Evolutionary conservation across 1,140 invertebrate genomes (phyloP).

Genomic region (Atta texana): DNA sequence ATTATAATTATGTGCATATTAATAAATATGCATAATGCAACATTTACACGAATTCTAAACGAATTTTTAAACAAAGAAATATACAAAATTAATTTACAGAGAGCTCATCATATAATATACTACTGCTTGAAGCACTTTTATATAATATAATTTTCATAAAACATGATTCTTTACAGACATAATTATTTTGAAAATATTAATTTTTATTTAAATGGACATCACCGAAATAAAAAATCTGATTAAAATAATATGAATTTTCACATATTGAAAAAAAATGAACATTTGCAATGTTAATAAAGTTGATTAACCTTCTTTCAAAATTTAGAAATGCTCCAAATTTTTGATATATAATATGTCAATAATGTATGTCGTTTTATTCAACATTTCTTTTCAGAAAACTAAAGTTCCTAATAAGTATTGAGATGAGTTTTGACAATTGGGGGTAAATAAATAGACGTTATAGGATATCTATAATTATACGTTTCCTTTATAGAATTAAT

Average conservation of each 20-base stretch:
- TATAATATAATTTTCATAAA: too few relatives aligned
- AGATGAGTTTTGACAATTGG: background rate
- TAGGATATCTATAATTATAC: background rate
- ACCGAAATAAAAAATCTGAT: too few relatives aligned
- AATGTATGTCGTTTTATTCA: background rate
- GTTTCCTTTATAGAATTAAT: background rate
- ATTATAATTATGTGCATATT: slow-evolving; percentile 53
- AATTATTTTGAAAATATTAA: too few relatives aligned
- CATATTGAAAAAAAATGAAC: too few relatives aligned
- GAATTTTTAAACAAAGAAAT: slow-evolving; percentile 21
- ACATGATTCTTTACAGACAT: too few relatives aligned
- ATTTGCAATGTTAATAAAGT: too few relatives aligned
- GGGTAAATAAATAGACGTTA: background rate
- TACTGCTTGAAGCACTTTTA: too few relatives aligned
- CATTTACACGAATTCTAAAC: background rate
- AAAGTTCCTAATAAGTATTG: background rate
- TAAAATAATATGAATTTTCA: too few relatives aligned
- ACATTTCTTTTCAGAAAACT: background rate
- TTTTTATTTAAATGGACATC: too few relatives aligned
- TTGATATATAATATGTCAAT: too few relatives aligned
- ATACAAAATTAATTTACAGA: slow-evolving; percentile 9
- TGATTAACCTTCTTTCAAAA: too few relatives aligned
- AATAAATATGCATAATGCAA: slow-evolving; percentile 1
- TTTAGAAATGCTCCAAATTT: too few relatives aligned
- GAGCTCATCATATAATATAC: background rate